Conservation (phyloP, 2,888 invertebrate species). For the Plagodis dolabraria region DNA sequence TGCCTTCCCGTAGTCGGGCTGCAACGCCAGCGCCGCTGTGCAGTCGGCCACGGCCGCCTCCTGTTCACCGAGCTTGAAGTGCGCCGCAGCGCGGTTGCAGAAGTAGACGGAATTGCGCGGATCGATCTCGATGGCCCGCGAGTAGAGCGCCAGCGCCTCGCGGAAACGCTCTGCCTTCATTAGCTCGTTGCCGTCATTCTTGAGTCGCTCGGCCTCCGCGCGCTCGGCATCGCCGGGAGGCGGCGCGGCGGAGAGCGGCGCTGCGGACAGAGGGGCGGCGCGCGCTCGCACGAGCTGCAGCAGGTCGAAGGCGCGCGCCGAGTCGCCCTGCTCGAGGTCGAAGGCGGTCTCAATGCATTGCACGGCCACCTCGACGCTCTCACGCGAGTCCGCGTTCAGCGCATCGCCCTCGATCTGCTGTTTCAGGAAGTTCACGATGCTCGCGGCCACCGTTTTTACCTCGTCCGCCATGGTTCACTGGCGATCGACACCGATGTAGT, state of each 20-base stretch:
- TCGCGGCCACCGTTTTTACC: slow-evolving; percentile 79
- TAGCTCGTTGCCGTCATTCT: slow-evolving; percentile 94
- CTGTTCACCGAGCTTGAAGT: slow-evolving; percentile 94
- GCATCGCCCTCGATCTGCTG: slow-evolving; percentile 80
- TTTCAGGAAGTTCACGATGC: slow-evolving; percentile 84
- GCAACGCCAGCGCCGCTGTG: slow-evolving; percentile 93
- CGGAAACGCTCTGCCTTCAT: slow-evolving; percentile 93
- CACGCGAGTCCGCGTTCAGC: slow-evolving; percentile 79
- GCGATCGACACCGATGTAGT: neutral
- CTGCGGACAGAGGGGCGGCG: slow-evolving; percentile 48
- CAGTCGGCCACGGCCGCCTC: slow-evolving; percentile 95
- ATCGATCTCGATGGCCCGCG: slow-evolving; percentile 95
- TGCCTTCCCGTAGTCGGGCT: slow-evolving; percentile 97
- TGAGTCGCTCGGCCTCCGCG: slow-evolving; percentile 91
- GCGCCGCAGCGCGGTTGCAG: slow-evolving; percentile 98
- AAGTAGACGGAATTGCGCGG: slow-evolving; percentile 96
- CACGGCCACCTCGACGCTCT: slow-evolving; percentile 96
- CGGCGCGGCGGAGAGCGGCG: slow-evolving; percentile 34
- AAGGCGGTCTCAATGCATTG: slow-evolving; percentile 98
- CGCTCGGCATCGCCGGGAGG: slow-evolving; percentile 50
- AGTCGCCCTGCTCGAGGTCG: slow-evolving; percentile 85
- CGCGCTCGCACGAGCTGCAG: slow-evolving; percentile 62
- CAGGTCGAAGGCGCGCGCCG: slow-evolving; percentile 63
- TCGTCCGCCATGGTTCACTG: slow-evolving; percentile 62
- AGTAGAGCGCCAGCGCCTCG: slow-evolving; percentile 94